Conservation (phyloP, 2,113 vertebrate genomes). For the Acanthisitta chloris region DNA sequence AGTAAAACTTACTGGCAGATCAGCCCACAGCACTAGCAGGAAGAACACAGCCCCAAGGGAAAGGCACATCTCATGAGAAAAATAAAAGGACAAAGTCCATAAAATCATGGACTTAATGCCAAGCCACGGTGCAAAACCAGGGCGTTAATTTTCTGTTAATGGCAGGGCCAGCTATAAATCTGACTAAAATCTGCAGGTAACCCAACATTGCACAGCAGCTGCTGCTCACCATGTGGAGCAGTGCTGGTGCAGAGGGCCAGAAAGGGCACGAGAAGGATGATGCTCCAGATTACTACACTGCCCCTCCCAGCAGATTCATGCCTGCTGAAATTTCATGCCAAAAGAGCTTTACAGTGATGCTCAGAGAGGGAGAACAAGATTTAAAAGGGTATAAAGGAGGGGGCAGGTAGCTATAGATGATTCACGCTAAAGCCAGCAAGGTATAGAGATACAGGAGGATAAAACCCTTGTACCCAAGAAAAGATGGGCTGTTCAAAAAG, state of each 20-base stretch:
- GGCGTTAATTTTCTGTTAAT: neutral
- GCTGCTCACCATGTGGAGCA: neutral
- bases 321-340: neutral
- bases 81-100: neutral
- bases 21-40: neutral
- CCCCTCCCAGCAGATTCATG: fast-evolving
- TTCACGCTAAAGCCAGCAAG: neutral
- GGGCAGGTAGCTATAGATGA: neutral
- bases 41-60: neutral
- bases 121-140: neutral
- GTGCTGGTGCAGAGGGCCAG: fast-evolving
- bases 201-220: fast-evolving
- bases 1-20: neutral
- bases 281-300: neutral
- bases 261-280: neutral
- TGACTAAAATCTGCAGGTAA: neutral
- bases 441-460: neutral
- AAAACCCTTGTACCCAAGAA: neutral
- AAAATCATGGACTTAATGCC: neutral
- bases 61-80: neutral
- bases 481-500: neutral
- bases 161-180: neutral
- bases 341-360: neutral
- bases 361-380: neutral
- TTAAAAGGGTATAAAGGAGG: neutral